These are phyloP conservation scores for Platygyra sinensis DNA, from an alignment of 64 coral and sea anemone species.

Conservation along the genomic window DNA sequence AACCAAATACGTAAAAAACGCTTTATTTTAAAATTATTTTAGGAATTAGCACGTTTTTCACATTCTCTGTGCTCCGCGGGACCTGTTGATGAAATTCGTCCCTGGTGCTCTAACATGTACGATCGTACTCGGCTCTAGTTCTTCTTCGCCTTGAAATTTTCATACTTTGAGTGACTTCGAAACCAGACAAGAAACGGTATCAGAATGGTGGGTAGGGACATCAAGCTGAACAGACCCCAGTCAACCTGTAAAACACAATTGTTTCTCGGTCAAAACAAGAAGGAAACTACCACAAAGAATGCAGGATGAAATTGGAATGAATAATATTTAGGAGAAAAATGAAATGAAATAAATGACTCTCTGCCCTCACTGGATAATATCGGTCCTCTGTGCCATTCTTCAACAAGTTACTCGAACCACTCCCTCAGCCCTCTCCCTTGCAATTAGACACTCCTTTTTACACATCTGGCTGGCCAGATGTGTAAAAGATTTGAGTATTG, in stretches of 20 bases:
- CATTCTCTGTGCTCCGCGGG: background rate
- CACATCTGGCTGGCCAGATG: too few species aligned
- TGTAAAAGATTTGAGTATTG: too few species aligned
- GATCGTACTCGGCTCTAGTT: slow-evolving; percentile 38
- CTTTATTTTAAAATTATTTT: slow-evolving; percentile 41
- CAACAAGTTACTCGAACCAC: too few species aligned
- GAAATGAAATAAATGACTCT: too few species aligned
- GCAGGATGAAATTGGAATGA: too few species aligned
- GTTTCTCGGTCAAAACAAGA: background rate
- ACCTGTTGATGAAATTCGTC: background rate
- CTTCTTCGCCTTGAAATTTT: slow-evolving; percentile 92
- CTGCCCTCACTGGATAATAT: too few species aligned
- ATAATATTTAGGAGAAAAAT: too few species aligned
- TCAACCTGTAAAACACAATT: slow-evolving; percentile 72
- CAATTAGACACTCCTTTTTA: too few species aligned
- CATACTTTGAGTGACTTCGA: slow-evolving; percentile 91
- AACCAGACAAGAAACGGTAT: slow-evolving; percentile 95
- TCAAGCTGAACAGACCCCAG: slow-evolving; percentile 95
- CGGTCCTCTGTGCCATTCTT: too few species aligned
- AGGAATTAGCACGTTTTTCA: background rate
- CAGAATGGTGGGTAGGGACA: slow-evolving; percentile 92
- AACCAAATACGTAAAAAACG: background rate
- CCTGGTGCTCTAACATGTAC: background rate
- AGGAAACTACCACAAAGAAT: background rate
- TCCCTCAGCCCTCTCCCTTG: too few species aligned